Evolutionary conservation across 2,797 vertebrate genomes (phyloP), one percentile per base, ranked within the genome.

Genomic region (Eremophila alpestris): DNA sequence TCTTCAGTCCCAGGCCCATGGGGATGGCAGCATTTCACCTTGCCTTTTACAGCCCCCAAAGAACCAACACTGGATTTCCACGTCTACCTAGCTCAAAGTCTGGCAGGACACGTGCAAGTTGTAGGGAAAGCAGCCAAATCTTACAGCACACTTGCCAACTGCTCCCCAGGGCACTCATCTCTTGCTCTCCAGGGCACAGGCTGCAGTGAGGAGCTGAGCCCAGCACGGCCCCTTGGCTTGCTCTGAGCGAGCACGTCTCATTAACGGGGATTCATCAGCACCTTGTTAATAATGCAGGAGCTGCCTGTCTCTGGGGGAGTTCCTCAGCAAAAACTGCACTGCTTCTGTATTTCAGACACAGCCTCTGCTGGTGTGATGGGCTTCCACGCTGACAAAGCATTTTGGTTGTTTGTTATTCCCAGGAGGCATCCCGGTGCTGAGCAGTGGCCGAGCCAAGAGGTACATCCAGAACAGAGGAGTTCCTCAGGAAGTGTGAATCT

Each of bases 211-310:
- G 69, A 84, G 85, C 81, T 64, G 76, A 54, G 68, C 84, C 32
- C 45, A 70, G 83, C 69, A 11, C 0, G 6, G 80, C 75, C 63
- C 24, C 77, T 74, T 63, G 63, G 84, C 82, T 74, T 58, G 45
- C 69, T 90, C 49, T 84, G 78, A 54, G 54, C 0, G 2, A 87
- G 87, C 16, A 7, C 2, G 1, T 87, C 95, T 97, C 96, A 95
- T 97, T 96, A 97, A 93, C 70, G 63, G 87, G 95, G 94, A 93
- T 92, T 96, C 96, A 97, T 96, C 95, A 96, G 89, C 83, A 78
- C 56, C 1, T 63, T 55, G 92, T 97, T 97, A 97, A 97, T 96
- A 97, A 97, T 97, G 89, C 90, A 97, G 90, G 83, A 96, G 88
- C 45, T 91, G 93, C 64, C 87, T 86, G 81, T 97, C 95, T 96